Percentiles rank a stretch among this genome's conserved stretches.
phyloP scores from a whole-genome alignment of 2,888 invertebrate genomes.

The Latheticus oryzae region DNA sequence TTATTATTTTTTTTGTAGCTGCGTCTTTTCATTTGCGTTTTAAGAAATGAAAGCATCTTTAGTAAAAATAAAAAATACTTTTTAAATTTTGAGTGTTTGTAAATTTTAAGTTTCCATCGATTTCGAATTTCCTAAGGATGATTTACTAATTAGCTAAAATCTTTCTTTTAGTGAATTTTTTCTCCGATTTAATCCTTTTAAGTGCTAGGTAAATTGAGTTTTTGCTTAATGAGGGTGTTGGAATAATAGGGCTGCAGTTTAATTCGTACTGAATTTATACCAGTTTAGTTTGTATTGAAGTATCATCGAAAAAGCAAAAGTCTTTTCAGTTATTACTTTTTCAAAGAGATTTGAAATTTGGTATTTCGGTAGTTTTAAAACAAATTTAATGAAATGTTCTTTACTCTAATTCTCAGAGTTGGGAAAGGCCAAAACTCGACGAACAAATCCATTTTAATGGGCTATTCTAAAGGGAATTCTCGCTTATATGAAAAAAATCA shows the following conservation, averaged over 20 bases:
- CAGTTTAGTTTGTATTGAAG: slow-evolving; percentile 10
- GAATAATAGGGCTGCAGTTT: slow-evolving; percentile 5
- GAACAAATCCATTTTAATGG: slow-evolving; percentile 26
- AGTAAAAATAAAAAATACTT: no score
- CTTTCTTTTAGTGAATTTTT: slow-evolving; percentile 7
- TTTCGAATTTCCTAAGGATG: slow-evolving; percentile 5
- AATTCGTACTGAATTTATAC: slow-evolving; percentile 10
- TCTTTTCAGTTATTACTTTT: slow-evolving; percentile 9
- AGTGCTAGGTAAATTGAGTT: slow-evolving; percentile 17
- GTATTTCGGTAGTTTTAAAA: slow-evolving; percentile 29
- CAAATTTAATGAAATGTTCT: slow-evolving; percentile 25
- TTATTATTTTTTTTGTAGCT: no score
- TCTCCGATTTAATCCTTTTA: slow-evolving; percentile 10
- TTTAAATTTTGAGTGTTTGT: no score
- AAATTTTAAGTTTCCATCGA: background rate
- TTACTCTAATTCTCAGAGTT: slow-evolving; percentile 15
- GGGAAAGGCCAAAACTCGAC: slow-evolving; percentile 13
- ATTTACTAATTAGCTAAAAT: slow-evolving; percentile 14
- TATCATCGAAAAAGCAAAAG: slow-evolving; percentile 15
- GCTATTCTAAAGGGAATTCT: slow-evolving; percentile 14
- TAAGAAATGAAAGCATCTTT: no score
- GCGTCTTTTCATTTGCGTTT: no score
- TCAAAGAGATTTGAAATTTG: slow-evolving; percentile 7
- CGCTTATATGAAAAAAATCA: slow-evolving; percentile 20
- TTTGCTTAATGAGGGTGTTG: slow-evolving; percentile 15